phyloP scores from a whole-genome alignment of 2,888 invertebrate genomes.

The Hypsopygia costalis region DNA sequence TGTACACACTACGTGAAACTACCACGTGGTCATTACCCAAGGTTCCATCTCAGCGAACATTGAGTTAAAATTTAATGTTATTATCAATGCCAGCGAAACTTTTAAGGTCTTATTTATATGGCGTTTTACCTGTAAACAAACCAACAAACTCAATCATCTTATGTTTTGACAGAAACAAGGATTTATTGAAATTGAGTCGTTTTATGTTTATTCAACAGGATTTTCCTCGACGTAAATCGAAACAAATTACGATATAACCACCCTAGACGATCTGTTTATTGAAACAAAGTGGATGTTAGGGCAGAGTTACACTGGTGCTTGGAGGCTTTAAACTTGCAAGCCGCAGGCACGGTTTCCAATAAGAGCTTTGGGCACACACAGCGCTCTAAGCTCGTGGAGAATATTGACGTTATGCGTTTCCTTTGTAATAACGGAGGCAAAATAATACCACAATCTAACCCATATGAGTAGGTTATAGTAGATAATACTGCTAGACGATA shows the following conservation, averaged over 20 bases:
- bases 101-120: background rate
- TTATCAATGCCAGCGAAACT: too few species aligned
- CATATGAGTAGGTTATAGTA: too few species aligned
- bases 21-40: too few species aligned
- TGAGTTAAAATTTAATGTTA: too few species aligned
- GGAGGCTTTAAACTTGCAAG: background rate
- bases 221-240: conserved; percentile 25
- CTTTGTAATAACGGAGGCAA: too few species aligned
- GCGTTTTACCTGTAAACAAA: background rate
- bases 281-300: conserved; percentile 29
- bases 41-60: too few species aligned
- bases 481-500: too few species aligned
- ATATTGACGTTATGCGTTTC: too few species aligned
- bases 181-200: conserved; percentile 23
- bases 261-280: conserved; percentile 32
- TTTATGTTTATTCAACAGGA: conserved; percentile 24
- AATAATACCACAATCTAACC: too few species aligned
- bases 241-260: conserved; percentile 30
- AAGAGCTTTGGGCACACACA: background rate
- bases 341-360: conserved; percentile 10
- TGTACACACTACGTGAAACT: too few species aligned
- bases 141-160: conserved; percentile 16
- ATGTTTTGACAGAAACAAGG: conserved; percentile 20
- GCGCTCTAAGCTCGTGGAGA: background rate
- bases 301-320: background rate